Base-by-base conservation (phyloP, 1,140 invertebrate species). In the Lanistes nyassanus region DNA sequence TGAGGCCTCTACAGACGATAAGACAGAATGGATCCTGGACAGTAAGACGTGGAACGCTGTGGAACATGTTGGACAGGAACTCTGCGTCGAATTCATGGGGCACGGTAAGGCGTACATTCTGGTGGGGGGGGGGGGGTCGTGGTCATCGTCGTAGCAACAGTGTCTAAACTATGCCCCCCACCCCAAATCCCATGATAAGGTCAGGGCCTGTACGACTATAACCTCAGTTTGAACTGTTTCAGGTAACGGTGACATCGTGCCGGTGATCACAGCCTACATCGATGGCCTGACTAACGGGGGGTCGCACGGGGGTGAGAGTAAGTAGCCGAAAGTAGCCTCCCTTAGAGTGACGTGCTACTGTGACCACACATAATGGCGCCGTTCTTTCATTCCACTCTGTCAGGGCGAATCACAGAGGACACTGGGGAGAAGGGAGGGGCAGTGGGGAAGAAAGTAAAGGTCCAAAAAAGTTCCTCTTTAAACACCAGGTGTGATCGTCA, bases 71-170 rank as follows among this genome's bases (percentile, higher is more conserved):
- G 58, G 31, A 29, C n/a, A 60, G 3, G 58, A 74, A 31, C 34
- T 74, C 11, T 74, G 72, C 56, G 19, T 74, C 6, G 39, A 64
- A 6, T 74, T 74, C 55, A 55, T 74, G 19, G 72, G 58, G 11
- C 72, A 74, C 66, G 58, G 58, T 60, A 23, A 60, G 58, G 23
- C 11, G 11, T 60, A 55, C 53, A n/a, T 47, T 47, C 5, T 47
- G 5, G 0, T 47, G 11, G 1, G 58, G 11, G 11, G 58, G 11
- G 11, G 58, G 3, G n/a, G 58, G 58, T 60, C 9, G 4, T 9
- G 58, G 23, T 53, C 19, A 51, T 23, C n/a, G 31, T 23, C 5
- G 34, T 37, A 29, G 29, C 39, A 36, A 23, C 3, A 3, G 36
- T 68, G 34, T 39, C 6, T 29, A 37, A 37, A 31, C 23, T 65